Evolutionary conservation across 2,888 invertebrate species (phyloP).

Genomic region (Mythimna pallens): DNA sequence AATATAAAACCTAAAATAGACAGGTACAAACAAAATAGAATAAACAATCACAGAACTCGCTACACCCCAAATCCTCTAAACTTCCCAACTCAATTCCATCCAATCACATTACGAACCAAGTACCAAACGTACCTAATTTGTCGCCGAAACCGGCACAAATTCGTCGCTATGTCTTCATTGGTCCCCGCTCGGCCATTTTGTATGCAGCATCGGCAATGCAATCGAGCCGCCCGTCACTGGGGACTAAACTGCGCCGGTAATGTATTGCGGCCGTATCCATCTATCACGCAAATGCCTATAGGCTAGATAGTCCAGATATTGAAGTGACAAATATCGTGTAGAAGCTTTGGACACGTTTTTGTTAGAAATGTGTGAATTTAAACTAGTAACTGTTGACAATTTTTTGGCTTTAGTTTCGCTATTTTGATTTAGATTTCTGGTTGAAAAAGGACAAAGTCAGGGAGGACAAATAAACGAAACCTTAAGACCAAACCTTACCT

Average conservation of each 20-base stretch:
- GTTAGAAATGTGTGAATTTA: not conserved
- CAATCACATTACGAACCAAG: slow-evolving; percentile 47
- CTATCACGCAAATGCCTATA: slow-evolving; percentile 74
- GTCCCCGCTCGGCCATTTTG: slow-evolving; percentile 75
- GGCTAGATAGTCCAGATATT: slow-evolving; percentile 48
- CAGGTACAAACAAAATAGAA: not conserved
- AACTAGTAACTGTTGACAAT: not conserved
- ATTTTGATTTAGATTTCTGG: not conserved
- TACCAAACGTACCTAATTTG: slow-evolving; percentile 61
- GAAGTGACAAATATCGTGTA: slow-evolving; percentile 29
- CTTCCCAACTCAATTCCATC: slow-evolving; percentile 25
- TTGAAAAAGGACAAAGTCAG: not conserved
- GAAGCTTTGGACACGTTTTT: slow-evolving; percentile 1
- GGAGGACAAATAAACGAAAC: not conserved
- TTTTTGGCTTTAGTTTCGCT: not conserved
- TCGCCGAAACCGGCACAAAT: slow-evolving; percentile 62
- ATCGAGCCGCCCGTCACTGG: slow-evolving; percentile 70
- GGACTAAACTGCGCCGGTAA: slow-evolving; percentile 75
- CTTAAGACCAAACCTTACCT: not conserved
- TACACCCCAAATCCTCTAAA: slow-evolving; percentile 23
- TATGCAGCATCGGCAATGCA: slow-evolving; percentile 79
- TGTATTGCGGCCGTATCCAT: slow-evolving; percentile 77
- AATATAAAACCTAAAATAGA: not conserved
- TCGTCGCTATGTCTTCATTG: slow-evolving; percentile 69
- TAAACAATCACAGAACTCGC: slow-evolving; percentile 24